Percentiles rank a stretch among this genome's conserved stretches.
These are phyloP conservation scores for Microctonus aethiopoides DNA, from an alignment of 2,888 invertebrate species.

Conservation along the genomic window DNA sequence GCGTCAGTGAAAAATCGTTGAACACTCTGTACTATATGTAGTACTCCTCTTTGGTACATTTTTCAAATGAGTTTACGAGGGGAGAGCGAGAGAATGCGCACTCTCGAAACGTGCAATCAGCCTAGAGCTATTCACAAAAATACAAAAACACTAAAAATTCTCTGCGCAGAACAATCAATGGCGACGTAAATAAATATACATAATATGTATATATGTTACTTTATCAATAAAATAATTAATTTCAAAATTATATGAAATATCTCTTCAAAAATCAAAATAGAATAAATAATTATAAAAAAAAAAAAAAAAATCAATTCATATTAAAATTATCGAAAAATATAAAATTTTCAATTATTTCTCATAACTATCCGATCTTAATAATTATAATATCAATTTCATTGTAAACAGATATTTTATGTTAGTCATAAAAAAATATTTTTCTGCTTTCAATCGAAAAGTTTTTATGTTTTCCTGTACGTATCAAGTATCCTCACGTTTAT, in stretches of 20 bases:
- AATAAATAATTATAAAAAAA: no score
- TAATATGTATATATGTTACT: no score
- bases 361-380: background rate
- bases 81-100: background rate
- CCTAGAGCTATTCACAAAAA: background rate
- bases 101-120: slow-evolving; percentile 16
- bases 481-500: background rate
- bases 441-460: background rate
- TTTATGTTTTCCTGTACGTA: background rate
- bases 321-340: no score
- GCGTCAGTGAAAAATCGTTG: background rate
- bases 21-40: no score
- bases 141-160: background rate
- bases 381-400: background rate
- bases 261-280: no score
- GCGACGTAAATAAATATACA: no score
- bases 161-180: no score
- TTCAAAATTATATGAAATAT: no score
- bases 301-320: no score
- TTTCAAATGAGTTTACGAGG: slow-evolving; percentile 37
- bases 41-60: no score
- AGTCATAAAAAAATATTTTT: background rate
- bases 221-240: no score
- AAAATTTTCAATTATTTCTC: background rate
- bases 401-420: background rate